Evolutionary conservation across 53 echinoderm and acorn worm genomes (phyloP).

Genomic region (Echinarachnius parma): DNA sequence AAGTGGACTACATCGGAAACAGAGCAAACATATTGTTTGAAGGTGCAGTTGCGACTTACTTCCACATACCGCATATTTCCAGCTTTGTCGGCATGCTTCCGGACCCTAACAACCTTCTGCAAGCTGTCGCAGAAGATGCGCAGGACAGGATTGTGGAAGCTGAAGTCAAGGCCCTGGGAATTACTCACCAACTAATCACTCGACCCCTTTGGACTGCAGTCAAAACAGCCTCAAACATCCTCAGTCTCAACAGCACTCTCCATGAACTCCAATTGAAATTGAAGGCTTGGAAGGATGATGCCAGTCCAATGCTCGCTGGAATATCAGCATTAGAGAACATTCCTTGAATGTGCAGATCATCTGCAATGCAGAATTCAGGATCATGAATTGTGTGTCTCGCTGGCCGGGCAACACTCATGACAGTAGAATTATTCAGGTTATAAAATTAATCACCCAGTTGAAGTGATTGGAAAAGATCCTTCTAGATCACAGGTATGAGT

Average conservation of each 20-base stretch:
- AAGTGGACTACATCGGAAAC: conserved; percentile 44
- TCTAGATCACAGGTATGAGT: too few relatives aligned
- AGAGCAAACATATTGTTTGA: conserved; percentile 52
- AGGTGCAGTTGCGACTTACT: conserved; percentile 38
- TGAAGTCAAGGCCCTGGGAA: conserved; percentile 38
- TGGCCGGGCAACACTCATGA: too few relatives aligned
- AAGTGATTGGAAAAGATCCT: too few relatives aligned
- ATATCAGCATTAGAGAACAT: too few relatives aligned
- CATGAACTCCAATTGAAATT: neutral
- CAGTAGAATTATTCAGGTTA: too few relatives aligned
- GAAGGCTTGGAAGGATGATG: neutral
- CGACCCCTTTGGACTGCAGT: conserved; percentile 29
- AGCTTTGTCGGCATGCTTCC: conserved; percentile 15
- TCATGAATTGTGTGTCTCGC: too few relatives aligned
- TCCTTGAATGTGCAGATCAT: too few relatives aligned
- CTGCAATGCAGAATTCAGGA: too few relatives aligned
- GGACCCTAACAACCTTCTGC: conserved; percentile 22
- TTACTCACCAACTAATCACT: conserved; percentile 3
- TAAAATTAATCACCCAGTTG: too few relatives aligned
- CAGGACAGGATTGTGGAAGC: conserved; percentile 14
- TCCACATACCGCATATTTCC: conserved; percentile 27
- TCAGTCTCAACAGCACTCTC: neutral
- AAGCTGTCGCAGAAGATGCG: conserved; percentile 45
- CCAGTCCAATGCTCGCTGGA: neutral
- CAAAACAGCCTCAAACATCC: conserved; percentile 6